Evolutionary conservation across 2,888 invertebrate species (phyloP), one percentile per base, ranked within the genome.

Genomic region (Eupithecia tripunctaria): DNA sequence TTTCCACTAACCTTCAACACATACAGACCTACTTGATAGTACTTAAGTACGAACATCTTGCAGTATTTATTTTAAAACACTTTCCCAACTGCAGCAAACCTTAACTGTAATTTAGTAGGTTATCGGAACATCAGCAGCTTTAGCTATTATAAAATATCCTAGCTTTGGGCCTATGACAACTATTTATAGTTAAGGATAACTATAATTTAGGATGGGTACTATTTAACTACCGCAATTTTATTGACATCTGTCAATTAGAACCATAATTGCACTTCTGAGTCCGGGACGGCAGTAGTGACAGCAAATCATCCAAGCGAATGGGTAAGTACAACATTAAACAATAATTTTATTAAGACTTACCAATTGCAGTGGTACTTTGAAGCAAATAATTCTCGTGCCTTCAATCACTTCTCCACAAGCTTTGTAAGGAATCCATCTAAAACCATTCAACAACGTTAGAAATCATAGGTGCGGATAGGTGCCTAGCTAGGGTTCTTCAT

Each of bases 331-430:
- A 21, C 21, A 60, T 18, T 32, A 18, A 21, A 8, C n/a, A 21
- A 51, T 1, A 21, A 51, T 51, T 6, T 21, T n/a, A 67, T 38
- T 36, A 36, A n/a, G n/a, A 85, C 92, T 86, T 84, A 95, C 94
- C 87, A 84, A 88, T 81, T 82, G 85, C 1, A 95, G 82, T 27
- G 97, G 97, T 41, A 97, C 97, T 91, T 97, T 97, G 87, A 97
- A 97, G 75, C 97, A 95, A 81, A 97, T 91, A 79, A 97, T 95
- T 78, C 95, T 95, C 6, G 97, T 97, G 25, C 96, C 96, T 73
- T 95, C 91, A 70, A 97, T 96, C 27, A 95, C 92, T 67, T 93
- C 89, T 41, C 97, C 97, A 84, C 95, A 92, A 15, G 96, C 89
- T 80, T 92, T 94, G 85, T 96, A 96, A 10, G 95, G 90, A 80